These are phyloP conservation scores for Sylvia atricapilla DNA, from an alignment of 2,113 vertebrate genomes.

Conservation along the genomic window DNA sequence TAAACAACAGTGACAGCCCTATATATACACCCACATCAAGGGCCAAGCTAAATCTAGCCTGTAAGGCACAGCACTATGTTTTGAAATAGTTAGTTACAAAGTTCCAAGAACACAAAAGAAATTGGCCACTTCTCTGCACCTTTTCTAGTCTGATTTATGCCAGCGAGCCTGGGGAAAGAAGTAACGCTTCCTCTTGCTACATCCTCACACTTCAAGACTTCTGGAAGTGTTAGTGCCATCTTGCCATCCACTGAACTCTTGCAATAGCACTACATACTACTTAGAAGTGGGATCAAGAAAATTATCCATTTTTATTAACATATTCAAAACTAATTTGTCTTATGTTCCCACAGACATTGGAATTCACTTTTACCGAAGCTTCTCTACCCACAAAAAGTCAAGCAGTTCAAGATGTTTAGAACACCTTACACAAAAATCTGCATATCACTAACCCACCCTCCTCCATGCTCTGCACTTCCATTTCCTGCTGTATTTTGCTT, in stretches of 20 bases:
- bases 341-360: not conserved
- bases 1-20: not conserved
- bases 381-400: not conserved
- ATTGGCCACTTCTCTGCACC: not conserved
- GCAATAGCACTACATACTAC: not conserved
- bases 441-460: not conserved
- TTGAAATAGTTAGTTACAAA: not conserved
- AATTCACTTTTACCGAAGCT: not conserved
- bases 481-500: not conserved
- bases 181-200: not conserved
- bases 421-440: fast-evolving
- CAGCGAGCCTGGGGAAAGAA: not conserved
- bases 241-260: not conserved
- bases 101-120: not conserved
- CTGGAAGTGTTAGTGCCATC: fast-evolving
- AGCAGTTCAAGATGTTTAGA: not conserved
- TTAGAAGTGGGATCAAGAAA: not conserved
- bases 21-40: fast-evolving
- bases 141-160: not conserved
- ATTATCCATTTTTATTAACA: not conserved
- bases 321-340: not conserved
- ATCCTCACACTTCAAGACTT: not conserved
- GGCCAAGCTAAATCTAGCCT: not conserved
- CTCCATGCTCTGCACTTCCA: not conserved
- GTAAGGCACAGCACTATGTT: not conserved